Evolutionary conservation across 1,140 invertebrate genomes (phyloP).

Genomic region (Achatina immaculata): DNA sequence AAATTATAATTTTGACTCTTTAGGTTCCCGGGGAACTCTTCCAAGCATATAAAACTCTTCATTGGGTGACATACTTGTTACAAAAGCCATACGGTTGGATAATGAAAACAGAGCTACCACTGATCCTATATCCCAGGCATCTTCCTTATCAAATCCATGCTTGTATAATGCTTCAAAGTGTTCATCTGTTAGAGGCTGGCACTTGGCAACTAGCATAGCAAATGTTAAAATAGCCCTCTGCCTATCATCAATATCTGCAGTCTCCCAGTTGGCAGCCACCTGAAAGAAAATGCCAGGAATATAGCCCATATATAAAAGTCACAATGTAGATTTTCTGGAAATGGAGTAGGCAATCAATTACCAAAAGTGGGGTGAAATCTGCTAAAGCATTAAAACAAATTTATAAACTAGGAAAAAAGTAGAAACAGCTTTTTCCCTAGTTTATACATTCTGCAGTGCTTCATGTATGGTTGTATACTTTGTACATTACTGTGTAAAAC

Average conservation of each 20-base stretch:
- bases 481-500: no score
- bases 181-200: conserved; percentile 48
- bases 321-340: no score
- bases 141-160: conserved; percentile 54
- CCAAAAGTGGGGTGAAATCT: no score
- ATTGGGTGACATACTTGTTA: conserved; percentile 59
- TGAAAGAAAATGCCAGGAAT: no score
- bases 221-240: conserved; percentile 59
- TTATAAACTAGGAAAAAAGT: no score
- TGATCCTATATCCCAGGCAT: conserved; percentile 63
- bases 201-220: conserved; percentile 52
- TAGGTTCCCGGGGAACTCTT: conserved; percentile 42
- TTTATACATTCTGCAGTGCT: no score
- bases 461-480: no score
- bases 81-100: conserved; percentile 60
- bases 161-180: conserved; percentile 49
- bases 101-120: conserved; percentile 57
- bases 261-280: conserved; percentile 62
- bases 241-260: conserved; percentile 54
- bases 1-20: not conserved
- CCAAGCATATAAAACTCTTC: conserved; percentile 61
- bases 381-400: no score
- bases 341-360: no score
- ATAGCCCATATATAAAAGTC: no score
- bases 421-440: no score